Evolutionary conservation across 1,140 invertebrate species (phyloP), one percentile per base, ranked within the genome.

Genomic region (Myzus persicae): DNA sequence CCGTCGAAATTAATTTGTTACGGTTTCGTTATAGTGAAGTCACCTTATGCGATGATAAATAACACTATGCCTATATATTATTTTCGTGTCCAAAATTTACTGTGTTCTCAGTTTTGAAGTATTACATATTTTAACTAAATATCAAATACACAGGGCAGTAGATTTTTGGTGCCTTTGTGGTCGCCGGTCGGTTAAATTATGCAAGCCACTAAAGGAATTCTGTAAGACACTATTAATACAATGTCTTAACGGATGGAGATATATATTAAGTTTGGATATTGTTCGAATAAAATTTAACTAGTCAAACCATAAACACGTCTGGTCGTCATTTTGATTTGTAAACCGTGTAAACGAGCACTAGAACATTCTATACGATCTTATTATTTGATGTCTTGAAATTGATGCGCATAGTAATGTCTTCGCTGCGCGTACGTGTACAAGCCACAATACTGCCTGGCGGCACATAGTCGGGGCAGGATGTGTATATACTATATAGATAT

Each of bases 391-490:
- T 24, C 24, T 84, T 40, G 22, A 84, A 81, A 81, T 42, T 42
- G 40, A 46, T 44, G 85, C 36, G 8, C 36, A 87, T n/a, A 24
- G 11, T n/a, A 87, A n/a, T 87, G 42, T 20, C 31, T n/a, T 18
- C 7, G 18, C 44, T 48, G 44, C 7, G 14, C 8, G 24, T 51
- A 36, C 7, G 18, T 7, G 20, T 38, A 54, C 1, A 51, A 54
- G 36, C 22, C 1, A 48, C 1, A 88, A 51, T 76, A 48, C 31
- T 20, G 40, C 5, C 42, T n/a, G 40, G 85, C 85, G 87, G n/a
- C 46, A 89, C 87, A 89, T 51, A 89, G 87, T 51, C 87, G 46
- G 87, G 24, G 14, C 31, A 87, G 46, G 87, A 89, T 38, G 46
- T 89, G 36, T 89, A 48, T n/a, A n/a, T n/a, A n/a, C n/a, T n/a